Conservation (phyloP, 2,797 vertebrate genomes). For the Platyrinchus mystaceus region DNA sequence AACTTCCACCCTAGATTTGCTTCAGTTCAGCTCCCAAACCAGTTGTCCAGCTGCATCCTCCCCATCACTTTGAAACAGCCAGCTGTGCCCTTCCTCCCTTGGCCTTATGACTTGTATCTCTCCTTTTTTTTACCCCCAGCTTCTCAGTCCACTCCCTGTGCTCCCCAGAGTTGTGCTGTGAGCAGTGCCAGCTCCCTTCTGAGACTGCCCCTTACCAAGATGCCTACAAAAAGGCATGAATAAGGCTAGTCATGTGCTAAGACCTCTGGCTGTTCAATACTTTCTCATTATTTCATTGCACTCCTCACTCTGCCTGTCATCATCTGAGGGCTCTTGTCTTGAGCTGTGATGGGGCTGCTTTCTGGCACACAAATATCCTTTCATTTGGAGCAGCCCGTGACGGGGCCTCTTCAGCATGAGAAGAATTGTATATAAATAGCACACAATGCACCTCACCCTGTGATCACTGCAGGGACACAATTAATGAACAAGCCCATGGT, state of each 20-base stretch:
- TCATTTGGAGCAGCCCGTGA: conserved; percentile 55
- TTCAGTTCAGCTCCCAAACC: background rate
- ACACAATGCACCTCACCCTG: conserved; percentile 42
- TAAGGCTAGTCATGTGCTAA: conserved; percentile 57
- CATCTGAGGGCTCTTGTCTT: conserved; percentile 55
- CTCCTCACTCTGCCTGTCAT: conserved; percentile 3
- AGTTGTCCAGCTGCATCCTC: background rate
- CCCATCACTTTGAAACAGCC: background rate
- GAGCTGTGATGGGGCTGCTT: background rate
- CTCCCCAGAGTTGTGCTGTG: background rate
- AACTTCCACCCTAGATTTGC: background rate
- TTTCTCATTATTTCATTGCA: conserved; percentile 37
- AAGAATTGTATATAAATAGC: background rate
- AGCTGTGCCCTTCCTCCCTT: background rate
- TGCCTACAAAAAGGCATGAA: conserved; percentile 42
- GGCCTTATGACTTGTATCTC: background rate
- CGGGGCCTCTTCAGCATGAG: conserved; percentile 12
- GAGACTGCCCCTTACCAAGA: background rate
- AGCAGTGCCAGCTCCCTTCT: background rate
- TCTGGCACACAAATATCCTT: conserved; percentile 48
- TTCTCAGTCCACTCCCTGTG: background rate
- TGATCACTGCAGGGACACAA: conserved; percentile 33
- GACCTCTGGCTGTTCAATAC: background rate
- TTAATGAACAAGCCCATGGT: background rate
- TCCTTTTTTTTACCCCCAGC: background rate